These are phyloP conservation scores for Lophotis ruficrista DNA, from an alignment of 2,113 vertebrate genomes.

Conservation along the genomic window DNA sequence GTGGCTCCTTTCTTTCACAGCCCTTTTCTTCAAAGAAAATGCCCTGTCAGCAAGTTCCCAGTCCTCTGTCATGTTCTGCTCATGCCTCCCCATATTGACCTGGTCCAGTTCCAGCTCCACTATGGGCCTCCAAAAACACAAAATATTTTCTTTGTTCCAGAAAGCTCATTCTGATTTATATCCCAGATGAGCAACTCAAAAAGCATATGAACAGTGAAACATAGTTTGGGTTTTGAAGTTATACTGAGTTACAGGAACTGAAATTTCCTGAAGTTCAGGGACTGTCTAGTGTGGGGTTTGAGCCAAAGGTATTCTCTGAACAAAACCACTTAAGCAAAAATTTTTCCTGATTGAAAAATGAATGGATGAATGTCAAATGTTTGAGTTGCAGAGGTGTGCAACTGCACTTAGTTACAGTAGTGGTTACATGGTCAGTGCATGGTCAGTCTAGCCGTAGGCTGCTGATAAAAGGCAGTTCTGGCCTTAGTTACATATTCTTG, in stretches of 20 bases:
- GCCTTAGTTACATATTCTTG: neutral
- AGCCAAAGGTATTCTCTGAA: neutral
- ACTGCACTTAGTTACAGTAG: neutral
- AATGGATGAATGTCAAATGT: neutral
- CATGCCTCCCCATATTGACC: neutral
- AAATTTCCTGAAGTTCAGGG: neutral
- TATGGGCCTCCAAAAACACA: constrained; percentile 35
- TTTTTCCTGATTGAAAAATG: neutral
- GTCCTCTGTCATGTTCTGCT: constrained; percentile 13
- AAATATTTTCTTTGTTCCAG: constrained; percentile 49
- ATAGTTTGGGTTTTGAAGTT: neutral
- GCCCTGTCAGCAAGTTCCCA: constrained; percentile 4
- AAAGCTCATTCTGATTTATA: constrained; percentile 37
- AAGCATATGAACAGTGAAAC: neutral
- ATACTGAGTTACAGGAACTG: neutral
- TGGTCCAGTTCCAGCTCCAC: constrained; percentile 40
- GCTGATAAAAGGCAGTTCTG: neutral
- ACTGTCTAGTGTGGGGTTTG: neutral
- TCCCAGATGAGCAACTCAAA: constrained; percentile 19
- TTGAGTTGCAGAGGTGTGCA: neutral
- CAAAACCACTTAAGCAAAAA: neutral
- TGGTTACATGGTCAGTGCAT: neutral
- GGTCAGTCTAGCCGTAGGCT: neutral
- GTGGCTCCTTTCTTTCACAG: constrained; percentile 14
- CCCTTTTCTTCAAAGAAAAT: constrained; percentile 19